Base-by-base conservation (phyloP, 2,797 vertebrate genomes). In the Micromesistius poutassou region DNA sequence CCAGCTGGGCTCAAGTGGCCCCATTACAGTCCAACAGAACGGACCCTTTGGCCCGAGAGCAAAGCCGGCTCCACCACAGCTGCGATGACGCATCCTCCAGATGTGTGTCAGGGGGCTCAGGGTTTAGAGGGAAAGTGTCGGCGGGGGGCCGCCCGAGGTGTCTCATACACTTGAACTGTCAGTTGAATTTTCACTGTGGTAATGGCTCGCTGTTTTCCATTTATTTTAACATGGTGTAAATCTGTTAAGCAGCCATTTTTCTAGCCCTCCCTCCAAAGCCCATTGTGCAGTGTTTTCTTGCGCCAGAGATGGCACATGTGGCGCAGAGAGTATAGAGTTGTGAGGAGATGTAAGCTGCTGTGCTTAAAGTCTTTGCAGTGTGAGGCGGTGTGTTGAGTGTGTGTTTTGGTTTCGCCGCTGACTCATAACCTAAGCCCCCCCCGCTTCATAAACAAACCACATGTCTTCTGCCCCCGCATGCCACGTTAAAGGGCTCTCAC, bases 11-110 rank as follows among this genome's bases (percentile, higher is more conserved):
- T 86, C 87, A 84, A 88, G 90, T 84, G 88, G 79, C 80, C 46
- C 86, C 82, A 83, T 89, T 81, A 76, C 74, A 77, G 84, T 85
- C 78, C 83, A 85, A 80, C 72, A 85, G 87, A 88, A 81, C 86
- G 82, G 88, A 91, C 83, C 91, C 91, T 93, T 90, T 93, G 91
- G 89, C 91, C 91, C 50, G 77, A 83, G 86, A 87, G 89, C 77
- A 88, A 90, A 90, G 87, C 90, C 87, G 4, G 87, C 89, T 92
- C 76, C 80, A 76, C 79, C 84, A 89, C 94, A 94, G 94, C 93
- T 94, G 93, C 92, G 91, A 84, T 91, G 90, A 94, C 89, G 88
- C 88, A 91, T 93, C 91, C 87, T 91, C 87, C 93, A 94, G 93
- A 94, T 95, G 93, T 93, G 87, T 81, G 84, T 38, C 28, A 28